Conservation (phyloP, 2,113 vertebrate species). For the Mastomys natalensis region DNA sequence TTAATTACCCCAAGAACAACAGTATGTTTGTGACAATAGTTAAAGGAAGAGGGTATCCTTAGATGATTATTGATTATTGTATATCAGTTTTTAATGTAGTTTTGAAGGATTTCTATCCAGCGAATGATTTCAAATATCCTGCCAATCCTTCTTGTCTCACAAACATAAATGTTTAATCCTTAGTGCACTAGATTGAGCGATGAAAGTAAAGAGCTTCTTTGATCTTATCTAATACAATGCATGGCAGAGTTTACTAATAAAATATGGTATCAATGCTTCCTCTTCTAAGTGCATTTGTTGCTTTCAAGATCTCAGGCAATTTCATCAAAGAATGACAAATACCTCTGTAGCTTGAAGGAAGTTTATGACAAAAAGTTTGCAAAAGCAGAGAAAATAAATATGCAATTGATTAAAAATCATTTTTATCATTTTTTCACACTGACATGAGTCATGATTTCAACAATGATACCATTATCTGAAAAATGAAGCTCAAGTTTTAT, state of each 20-base stretch:
- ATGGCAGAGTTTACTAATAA: neutral
- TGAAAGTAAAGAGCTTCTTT: neutral
- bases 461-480: neutral
- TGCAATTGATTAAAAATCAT: neutral
- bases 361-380: neutral
- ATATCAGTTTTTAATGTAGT: neutral
- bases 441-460: neutral
- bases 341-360: neutral
- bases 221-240: neutral
- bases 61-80: too few species aligned
- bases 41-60: neutral
- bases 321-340: neutral
- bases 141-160: neutral
- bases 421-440: neutral
- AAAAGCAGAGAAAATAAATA: conserved; percentile 18
- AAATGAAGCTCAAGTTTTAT: neutral
- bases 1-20: neutral
- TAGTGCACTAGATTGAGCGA: neutral
- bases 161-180: neutral
- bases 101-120: neutral
- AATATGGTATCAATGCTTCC: neutral
- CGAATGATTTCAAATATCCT: neutral
- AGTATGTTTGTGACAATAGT: neutral
- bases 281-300: neutral
- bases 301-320: neutral